phyloP scores from a whole-genome alignment of 2,888 invertebrate genomes.

The Ellobium chinense region DNA sequence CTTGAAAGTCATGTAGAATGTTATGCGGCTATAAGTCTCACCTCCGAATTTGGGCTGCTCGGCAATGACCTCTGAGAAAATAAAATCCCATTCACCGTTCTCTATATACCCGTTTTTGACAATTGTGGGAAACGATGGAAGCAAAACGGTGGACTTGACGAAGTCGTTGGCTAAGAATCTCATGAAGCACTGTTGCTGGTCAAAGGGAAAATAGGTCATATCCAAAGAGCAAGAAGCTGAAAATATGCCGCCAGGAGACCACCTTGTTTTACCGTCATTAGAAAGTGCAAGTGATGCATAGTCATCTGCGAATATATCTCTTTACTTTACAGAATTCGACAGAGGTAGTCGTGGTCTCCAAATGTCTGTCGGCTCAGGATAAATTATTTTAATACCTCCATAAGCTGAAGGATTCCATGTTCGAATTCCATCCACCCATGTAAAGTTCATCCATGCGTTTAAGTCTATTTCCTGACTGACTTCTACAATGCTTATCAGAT shows the following conservation, averaged over 20 bases:
- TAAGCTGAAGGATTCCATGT: constrained; percentile 24
- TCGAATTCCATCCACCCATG: constrained; percentile 27
- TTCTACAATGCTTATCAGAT: background rate
- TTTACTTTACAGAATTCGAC: background rate
- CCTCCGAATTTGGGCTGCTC: background rate
- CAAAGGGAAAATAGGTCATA: constrained; percentile 33
- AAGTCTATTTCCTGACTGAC: background rate
- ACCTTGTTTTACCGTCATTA: background rate
- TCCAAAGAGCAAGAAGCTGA: constrained; percentile 9
- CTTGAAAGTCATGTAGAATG: background rate
- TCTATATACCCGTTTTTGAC: background rate
- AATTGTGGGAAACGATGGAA: background rate
- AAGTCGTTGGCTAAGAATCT: background rate
- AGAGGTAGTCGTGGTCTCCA: constrained; percentile 18
- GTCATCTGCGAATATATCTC: constrained; percentile 13
- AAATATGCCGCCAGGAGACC: constrained; percentile 1
- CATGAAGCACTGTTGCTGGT: constrained; percentile 21
- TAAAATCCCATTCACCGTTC: constrained; percentile 33
- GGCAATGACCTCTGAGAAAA: background rate
- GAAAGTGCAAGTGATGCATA: background rate
- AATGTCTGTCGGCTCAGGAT: constrained; percentile 17
- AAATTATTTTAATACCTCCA: background rate
- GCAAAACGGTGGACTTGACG: background rate
- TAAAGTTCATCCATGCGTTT: constrained; percentile 20
- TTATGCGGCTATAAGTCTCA: background rate